These are phyloP conservation scores for Clistopyga incitator DNA, from an alignment of 2,888 invertebrate genomes.

Conservation along the genomic window DNA sequence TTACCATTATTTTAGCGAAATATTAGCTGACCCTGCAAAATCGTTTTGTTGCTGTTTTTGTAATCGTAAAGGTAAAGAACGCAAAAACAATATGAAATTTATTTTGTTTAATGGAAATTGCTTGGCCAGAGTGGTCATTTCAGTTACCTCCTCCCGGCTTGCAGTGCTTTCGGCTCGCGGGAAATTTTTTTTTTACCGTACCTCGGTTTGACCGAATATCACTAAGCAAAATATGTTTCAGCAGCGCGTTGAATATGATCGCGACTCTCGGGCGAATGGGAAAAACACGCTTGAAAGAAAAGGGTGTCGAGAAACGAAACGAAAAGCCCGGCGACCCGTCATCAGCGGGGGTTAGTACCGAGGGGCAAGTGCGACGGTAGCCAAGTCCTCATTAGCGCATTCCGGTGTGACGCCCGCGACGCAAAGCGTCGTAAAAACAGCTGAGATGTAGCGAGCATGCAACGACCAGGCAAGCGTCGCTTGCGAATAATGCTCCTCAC, in stretches of 20 bases:
- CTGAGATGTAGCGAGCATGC: constrained; percentile 77
- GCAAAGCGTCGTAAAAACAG: constrained; percentile 84
- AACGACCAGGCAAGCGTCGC: not conserved
- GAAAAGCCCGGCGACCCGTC: constrained; percentile 13
- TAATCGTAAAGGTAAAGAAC: too few species aligned
- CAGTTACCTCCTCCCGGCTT: not conserved
- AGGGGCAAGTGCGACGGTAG: constrained; percentile 81
- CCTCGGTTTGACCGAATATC: constrained; percentile 22
- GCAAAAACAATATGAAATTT: too few species aligned
- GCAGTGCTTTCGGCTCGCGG: not conserved
- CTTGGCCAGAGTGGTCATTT: not conserved
- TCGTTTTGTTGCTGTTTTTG: too few species aligned
- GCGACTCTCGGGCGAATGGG: constrained; percentile 40
- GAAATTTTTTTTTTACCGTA: not conserved
- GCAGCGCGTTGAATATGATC: constrained; percentile 43
- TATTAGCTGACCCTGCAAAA: too few species aligned
- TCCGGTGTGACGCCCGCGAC: constrained; percentile 84
- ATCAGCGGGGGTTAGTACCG: constrained; percentile 15
- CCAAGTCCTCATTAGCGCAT: constrained; percentile 84
- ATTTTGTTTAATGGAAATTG: not conserved
- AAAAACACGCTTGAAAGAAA: constrained; percentile 21
- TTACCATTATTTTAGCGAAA: too few species aligned
- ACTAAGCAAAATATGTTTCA: constrained; percentile 3
- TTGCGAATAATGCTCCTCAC: constrained; percentile 28
- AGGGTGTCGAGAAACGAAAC: constrained; percentile 11